Evolutionary conservation across 1,140 invertebrate species (phyloP).

Genomic region (Dendrolimus kikuchii): DNA sequence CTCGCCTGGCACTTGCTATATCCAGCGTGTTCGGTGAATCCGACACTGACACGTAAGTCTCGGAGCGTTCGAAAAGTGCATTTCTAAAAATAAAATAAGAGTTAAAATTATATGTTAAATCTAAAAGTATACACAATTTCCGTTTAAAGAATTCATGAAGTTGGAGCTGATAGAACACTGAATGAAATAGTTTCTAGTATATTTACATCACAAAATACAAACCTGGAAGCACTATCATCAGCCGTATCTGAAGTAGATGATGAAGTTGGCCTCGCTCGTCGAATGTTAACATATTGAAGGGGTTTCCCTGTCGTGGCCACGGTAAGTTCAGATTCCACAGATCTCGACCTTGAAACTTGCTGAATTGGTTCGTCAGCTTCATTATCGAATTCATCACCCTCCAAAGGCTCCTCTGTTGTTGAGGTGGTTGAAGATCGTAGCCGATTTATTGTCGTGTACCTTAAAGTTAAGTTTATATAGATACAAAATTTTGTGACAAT

Average conservation of each 20-base stretch:
- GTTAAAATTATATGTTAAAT: background rate
- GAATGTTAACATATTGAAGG: constrained; percentile 79
- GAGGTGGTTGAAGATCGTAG: constrained; percentile 36
- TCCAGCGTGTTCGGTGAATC: constrained; percentile 40
- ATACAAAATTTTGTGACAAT: background rate
- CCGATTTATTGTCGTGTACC: constrained; percentile 73
- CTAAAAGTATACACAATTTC: too few relatives aligned
- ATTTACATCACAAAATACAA: constrained; percentile 4
- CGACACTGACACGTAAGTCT: constrained; percentile 32
- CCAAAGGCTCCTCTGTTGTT: constrained; percentile 33
- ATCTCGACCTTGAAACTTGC: constrained; percentile 20
- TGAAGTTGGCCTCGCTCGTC: constrained; percentile 73
- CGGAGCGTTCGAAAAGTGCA: constrained; percentile 49
- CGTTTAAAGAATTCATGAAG: too few relatives aligned
- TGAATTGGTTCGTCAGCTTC: constrained; percentile 22
- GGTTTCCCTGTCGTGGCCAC: constrained; percentile 45
- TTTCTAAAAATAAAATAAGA: constrained; percentile 34
- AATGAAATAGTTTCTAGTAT: too few relatives aligned
- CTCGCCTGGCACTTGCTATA: constrained; percentile 32
- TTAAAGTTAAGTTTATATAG: constrained; percentile 16
- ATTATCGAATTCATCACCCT: constrained; percentile 42
- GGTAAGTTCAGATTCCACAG: constrained; percentile 29
- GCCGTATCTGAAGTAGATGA: constrained; percentile 34
- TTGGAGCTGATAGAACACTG: too few relatives aligned
- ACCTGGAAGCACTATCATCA: constrained; percentile 49